Base-by-base conservation (phyloP, 2,797 vertebrate genomes). In the Benthosema pterotum region DNA sequence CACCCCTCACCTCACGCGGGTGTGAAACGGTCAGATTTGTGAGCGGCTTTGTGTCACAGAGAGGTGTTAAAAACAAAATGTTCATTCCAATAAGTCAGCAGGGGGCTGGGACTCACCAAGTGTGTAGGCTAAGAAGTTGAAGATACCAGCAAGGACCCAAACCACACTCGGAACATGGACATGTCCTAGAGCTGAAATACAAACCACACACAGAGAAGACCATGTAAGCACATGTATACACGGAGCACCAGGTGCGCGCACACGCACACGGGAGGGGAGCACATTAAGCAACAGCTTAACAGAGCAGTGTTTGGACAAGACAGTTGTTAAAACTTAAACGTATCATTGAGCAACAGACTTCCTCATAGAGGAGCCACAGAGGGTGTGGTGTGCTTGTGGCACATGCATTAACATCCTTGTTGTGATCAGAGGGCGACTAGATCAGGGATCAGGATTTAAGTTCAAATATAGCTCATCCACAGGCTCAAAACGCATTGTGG, bases 51-150 rank as follows among this genome's bases (percentile, higher is more conserved):
- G 22, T 11, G 22, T 52, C 3, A 57, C n/a, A 49, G 48, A 52
- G 14, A 22, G 18, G 25, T 8, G 12, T 14, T n/a, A n/a, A 50
- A 60, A 42, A 63, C 67, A 60, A 63, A n/a, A n/a, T n/a, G 63
- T 57, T 78, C 55, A 65, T 9, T 47, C 1, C 17, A n/a, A 42
- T 14, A 32, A 38, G n/a, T 32, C n/a, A 17, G 32, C 32, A 11
- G 32, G 71, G 58, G 75, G 69, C 68, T 0, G 53, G 54, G 25
- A 80, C 96, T 95, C 93, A 99, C 97, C 97, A 11, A 99, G 91
- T 0, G 97, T 99, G 51, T 99, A 99, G 47, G 97, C 97, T 54
- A 94, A 65, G 71, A 99, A 99, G 92, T 98, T 99, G 82, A 99
- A 96, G 75, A 98, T 79, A 54, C 97, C 97, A 62, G 97, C 97